A percentile compares a stretch with the other conserved stretches of the same genome.
These are phyloP conservation scores for Megalurothrips usitatus DNA, from an alignment of 2,888 invertebrate species.

Conservation along the genomic window DNA sequence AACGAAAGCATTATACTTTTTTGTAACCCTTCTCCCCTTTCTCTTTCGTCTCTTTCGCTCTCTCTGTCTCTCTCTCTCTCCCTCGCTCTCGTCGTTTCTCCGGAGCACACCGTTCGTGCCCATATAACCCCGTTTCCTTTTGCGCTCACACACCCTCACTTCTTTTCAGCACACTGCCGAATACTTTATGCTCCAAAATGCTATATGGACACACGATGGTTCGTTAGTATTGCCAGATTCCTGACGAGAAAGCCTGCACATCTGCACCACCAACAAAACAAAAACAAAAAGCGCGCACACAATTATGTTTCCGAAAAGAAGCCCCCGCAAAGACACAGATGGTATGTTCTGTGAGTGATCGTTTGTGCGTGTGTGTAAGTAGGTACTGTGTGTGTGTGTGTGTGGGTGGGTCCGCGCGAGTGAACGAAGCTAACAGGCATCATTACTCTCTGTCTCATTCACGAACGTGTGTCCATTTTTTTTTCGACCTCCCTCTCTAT, in stretches of 20 bases:
- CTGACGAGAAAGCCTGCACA: too few species aligned
- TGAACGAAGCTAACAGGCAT: background rate
- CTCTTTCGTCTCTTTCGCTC: background rate
- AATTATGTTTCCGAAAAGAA: background rate
- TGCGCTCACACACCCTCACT: background rate
- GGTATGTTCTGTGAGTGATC: background rate
- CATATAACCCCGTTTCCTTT: background rate
- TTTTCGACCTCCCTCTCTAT: background rate
- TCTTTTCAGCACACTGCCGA: background rate
- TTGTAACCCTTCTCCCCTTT: background rate
- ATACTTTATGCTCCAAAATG: too few species aligned
- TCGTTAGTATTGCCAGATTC: too few species aligned
- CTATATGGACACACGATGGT: too few species aligned
- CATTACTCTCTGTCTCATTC: constrained; percentile 9
- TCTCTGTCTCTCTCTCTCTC: background rate
- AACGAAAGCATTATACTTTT: constrained; percentile 1
- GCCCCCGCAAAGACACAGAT: background rate
- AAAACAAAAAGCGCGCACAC: background rate
- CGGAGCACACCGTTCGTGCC: too few species aligned
- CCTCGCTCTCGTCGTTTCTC: background rate
- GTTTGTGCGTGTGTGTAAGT: background rate
- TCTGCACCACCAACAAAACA: too few species aligned
- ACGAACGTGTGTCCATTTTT: constrained; percentile 20
- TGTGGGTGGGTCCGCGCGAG: too few species aligned
- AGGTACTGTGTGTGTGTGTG: background rate